Percentiles rank a stretch among this genome's conserved stretches.
Conservation (phyloP, 92 coral and sea anemone genomes). For the Metridium senile region DNA sequence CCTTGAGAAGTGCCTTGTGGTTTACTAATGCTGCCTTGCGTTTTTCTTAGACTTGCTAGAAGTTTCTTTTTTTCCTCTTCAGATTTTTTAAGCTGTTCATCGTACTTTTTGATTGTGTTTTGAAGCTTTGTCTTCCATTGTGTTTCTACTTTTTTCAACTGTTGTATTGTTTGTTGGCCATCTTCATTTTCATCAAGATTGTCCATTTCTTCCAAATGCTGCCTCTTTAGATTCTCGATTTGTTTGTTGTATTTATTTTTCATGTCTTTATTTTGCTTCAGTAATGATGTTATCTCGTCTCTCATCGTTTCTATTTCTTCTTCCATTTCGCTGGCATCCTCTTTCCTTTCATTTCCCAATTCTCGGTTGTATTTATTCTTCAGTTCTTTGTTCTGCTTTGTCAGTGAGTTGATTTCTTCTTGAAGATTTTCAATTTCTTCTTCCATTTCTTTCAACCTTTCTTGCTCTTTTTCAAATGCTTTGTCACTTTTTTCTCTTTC, state of each 20-base stretch:
- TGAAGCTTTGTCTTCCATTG: conserved; percentile 74
- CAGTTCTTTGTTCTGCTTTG: conserved; percentile 50
- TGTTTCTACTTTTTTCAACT: conserved; percentile 56
- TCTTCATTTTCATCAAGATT: conserved; percentile 51
- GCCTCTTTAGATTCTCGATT: conserved; percentile 40
- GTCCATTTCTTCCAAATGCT: conserved; percentile 36
- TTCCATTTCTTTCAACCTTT: conserved; percentile 29
- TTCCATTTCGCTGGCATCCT: conserved; percentile 36
- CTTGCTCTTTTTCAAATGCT: conserved; percentile 41
- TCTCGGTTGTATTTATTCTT: conserved; percentile 45
- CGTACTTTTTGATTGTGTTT: conserved; percentile 58
- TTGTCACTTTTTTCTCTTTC: conserved; percentile 45
- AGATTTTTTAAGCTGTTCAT: conserved; percentile 51
- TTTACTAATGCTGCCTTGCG: neutral
- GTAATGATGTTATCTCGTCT: conserved; percentile 4
- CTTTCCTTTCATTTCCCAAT: conserved; percentile 24
- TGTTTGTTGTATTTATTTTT: conserved; percentile 19
- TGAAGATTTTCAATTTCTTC: conserved; percentile 24
- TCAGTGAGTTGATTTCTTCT: conserved; percentile 35
- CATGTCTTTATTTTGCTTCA: conserved; percentile 14
- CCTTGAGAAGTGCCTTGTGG: neutral
- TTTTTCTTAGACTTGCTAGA: neutral
- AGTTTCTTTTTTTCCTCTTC: conserved; percentile 44
- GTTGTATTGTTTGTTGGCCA: conserved; percentile 46
- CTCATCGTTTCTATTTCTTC: conserved; percentile 30